A percentile compares a stretch with the other conserved stretches of the same genome.
phyloP scores from a whole-genome alignment of 2,797 vertebrate genomes.

The Moxostoma hubbsi region DNA sequence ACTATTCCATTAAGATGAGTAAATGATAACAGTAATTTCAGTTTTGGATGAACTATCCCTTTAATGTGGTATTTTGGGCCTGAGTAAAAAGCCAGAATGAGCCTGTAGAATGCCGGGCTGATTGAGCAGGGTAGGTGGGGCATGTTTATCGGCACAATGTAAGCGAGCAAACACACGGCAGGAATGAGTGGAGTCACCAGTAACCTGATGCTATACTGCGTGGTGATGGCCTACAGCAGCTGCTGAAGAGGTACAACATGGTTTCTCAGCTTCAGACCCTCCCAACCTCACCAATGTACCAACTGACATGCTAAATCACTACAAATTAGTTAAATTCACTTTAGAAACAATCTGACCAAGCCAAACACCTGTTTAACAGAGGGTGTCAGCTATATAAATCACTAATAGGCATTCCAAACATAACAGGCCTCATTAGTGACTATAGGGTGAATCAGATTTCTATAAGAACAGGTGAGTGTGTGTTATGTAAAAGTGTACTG shows the following conservation, averaged over 20 bases:
- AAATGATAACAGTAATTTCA: too few species aligned
- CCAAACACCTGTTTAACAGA: slow-evolving; percentile 4
- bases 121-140: slow-evolving; percentile 10
- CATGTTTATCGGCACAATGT: slow-evolving; percentile 29
- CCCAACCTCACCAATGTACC: neutral
- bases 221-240: slow-evolving; percentile 81
- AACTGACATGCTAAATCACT: slow-evolving; percentile 23
- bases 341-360: neutral
- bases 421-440: slow-evolving; percentile 13
- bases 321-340: slow-evolving; percentile 35
- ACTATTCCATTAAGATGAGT: too few species aligned
- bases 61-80: neutral
- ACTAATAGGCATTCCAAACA: too few species aligned
- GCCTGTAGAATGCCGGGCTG: neutral
- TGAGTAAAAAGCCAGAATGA: neutral
- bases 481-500: slow-evolving; percentile 27
- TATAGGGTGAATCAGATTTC: slow-evolving; percentile 10
- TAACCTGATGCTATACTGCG: slow-evolving; percentile 79
- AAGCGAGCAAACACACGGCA: slow-evolving; percentile 36
- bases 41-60: too few species aligned
- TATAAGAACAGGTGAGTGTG: slow-evolving; percentile 31
- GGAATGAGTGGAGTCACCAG: slow-evolving; percentile 86
- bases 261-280: slow-evolving; percentile 46
- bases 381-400: too few species aligned
- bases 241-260: slow-evolving; percentile 62